Conservation (phyloP, 92 coral and sea anemone species). For the Paragorgia papillata region DNA sequence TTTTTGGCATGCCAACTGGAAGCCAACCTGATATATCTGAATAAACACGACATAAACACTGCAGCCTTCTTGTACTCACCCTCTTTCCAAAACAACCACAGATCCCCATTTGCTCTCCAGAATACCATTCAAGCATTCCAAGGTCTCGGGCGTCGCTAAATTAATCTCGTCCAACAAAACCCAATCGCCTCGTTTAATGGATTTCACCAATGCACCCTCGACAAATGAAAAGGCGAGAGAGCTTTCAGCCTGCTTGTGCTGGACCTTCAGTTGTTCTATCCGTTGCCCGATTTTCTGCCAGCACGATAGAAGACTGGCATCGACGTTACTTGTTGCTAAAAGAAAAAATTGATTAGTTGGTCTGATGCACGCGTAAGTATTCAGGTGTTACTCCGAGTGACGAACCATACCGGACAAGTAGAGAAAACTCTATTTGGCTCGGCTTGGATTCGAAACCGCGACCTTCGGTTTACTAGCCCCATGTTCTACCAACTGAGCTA, state of each 20-base stretch:
- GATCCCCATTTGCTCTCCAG: constrained; percentile 92
- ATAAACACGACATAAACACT: too few relatives aligned
- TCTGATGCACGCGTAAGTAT: too few relatives aligned
- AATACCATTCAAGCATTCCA: constrained; percentile 95
- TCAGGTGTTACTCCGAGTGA: too few relatives aligned
- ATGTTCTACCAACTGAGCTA: too few relatives aligned
- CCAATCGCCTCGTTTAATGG: constrained; percentile 86
- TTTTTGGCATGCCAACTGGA: too few relatives aligned
- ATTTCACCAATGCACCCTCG: constrained; percentile 91
- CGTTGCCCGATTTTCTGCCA: constrained; percentile 76
- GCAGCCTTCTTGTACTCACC: too few relatives aligned
- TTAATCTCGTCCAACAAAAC: constrained; percentile 94
- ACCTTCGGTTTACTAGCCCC: too few relatives aligned
- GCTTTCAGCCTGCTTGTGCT: constrained; percentile 86
- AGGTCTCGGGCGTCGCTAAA: constrained; percentile 93
- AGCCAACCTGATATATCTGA: too few relatives aligned
- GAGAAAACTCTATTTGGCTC: too few relatives aligned
- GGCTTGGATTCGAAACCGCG: too few relatives aligned
- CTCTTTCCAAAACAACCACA: constrained; percentile 89
- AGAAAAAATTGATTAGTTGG: background rate
- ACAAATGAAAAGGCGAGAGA: constrained; percentile 86
- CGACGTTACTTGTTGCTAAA: background rate
- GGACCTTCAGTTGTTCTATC: constrained; percentile 68
- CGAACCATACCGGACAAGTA: too few relatives aligned
- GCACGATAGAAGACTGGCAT: constrained; percentile 37